phyloP scores from a whole-genome alignment of 2,113 vertebrate species.

The Phylloscopus trochiloides region DNA sequence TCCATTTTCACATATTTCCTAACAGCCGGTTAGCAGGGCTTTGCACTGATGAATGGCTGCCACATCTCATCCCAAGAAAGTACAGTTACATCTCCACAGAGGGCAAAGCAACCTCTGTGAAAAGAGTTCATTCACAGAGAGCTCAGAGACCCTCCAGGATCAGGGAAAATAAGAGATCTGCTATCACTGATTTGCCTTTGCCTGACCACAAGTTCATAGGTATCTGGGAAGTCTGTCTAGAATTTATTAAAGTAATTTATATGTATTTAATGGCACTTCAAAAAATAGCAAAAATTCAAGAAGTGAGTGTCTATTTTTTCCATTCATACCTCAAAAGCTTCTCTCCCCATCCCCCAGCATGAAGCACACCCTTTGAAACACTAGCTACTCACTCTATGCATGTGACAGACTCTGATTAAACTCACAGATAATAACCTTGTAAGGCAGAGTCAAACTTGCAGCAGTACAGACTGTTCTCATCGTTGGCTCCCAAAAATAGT shows the following conservation, averaged over 20 bases:
- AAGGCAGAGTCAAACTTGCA: constrained; percentile 1
- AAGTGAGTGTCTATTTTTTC: background rate
- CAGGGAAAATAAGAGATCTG: background rate
- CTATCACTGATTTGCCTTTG: background rate
- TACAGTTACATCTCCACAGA: background rate
- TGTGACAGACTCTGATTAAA: constrained; percentile 40
- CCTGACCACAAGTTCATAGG: background rate
- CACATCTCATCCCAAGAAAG: background rate
- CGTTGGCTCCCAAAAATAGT: constrained; percentile 29
- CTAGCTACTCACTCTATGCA: background rate
- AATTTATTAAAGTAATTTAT: background rate
- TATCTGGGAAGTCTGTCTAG: background rate
- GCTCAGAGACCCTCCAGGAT: background rate
- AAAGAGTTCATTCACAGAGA: background rate
- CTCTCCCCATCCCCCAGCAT: background rate
- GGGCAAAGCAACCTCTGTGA: background rate
- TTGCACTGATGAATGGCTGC: background rate
- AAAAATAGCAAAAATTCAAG: background rate
- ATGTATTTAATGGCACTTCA: background rate
- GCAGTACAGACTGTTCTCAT: constrained; percentile 23
- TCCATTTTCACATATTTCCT: background rate
- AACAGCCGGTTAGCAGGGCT: background rate
- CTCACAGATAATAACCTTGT: constrained; percentile 47
- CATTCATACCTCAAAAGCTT: background rate
- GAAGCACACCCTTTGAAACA: constrained; percentile 16